Base-by-base conservation (phyloP, 2,113 vertebrate genomes). In the Sapajus apella region DNA sequence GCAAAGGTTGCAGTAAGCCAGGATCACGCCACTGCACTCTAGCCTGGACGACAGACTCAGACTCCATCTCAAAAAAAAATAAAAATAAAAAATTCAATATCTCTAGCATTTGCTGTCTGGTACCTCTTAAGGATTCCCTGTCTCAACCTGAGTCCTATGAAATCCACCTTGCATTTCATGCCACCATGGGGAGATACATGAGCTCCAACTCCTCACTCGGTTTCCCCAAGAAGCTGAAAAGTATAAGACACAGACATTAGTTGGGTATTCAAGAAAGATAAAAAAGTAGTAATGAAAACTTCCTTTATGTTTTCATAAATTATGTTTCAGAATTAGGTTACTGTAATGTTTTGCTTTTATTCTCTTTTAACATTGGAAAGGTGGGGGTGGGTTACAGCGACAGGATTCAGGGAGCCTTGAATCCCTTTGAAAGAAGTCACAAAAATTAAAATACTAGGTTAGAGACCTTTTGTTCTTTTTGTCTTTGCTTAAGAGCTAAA, bases 391-490 rank as follows among this genome's bases (percentile, higher is more conserved):
- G 25, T 43, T 25, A 0, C 30, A 43, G 47, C 25, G 2, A 27
- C 8, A 66, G 8, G 75, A 77, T 70, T 79, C 43, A 94, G 66
- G 40, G 5, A 91, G 10, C 32, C n/a, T 56, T 43, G 9, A 96
- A 64, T 76, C 37, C 61, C 77, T 85, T 77, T 14, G 66, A 56
- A 52, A 27, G 85, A 94, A 82, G 17, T 37, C 30, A 68, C n/a
- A 90, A 79, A 87, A 84, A 84, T 70, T 91, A 83, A 90, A 91
- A 92, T 58, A 86, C 58, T 66, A n/a, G 50, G n/a, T 92, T 90
- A 75, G 32, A 94, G 72, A 85, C 37, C 32, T 89, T 21, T 47
- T 21, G 27, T 23, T 88, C 25, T 89, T 83, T 94, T 70, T 40
- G 61, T 76, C 43, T 58, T 70, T 75, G 80, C 50, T 93, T 75